Conservation (phyloP, 2,113 vertebrate genomes). For the Phrynocephalus versicolor region DNA sequence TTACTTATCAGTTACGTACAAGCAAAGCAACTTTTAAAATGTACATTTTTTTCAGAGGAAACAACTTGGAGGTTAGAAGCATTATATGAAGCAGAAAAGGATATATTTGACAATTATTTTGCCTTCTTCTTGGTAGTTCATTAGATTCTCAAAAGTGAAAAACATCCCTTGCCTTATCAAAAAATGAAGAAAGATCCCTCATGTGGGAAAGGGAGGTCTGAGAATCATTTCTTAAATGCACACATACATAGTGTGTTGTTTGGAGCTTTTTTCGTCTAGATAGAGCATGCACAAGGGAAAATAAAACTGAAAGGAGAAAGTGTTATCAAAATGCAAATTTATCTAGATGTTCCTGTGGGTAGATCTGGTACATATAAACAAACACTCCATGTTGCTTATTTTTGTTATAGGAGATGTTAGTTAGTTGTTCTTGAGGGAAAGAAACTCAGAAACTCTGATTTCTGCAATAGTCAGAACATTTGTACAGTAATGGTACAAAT, state of each 20-base stretch:
- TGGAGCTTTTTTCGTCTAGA: background rate
- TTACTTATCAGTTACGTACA: too few species aligned
- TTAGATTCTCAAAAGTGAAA: background rate
- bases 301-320: background rate
- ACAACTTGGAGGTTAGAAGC: background rate
- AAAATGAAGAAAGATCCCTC: background rate
- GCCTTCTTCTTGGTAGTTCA: background rate
- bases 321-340: background rate
- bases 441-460: too few species aligned
- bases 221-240: background rate
- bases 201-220: background rate
- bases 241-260: background rate
- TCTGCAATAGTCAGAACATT: background rate
- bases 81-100: background rate
- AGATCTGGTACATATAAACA: background rate
- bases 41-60: background rate
- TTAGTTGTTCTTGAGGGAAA: background rate
- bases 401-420: background rate
- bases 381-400: background rate
- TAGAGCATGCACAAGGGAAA: background rate
- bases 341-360: background rate
- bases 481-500: too few species aligned
- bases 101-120: background rate
- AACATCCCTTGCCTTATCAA: background rate
- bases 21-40: too few species aligned